These are phyloP conservation scores for Balearica regulorum DNA, from an alignment of 2,797 vertebrate species.

Conservation along the genomic window DNA sequence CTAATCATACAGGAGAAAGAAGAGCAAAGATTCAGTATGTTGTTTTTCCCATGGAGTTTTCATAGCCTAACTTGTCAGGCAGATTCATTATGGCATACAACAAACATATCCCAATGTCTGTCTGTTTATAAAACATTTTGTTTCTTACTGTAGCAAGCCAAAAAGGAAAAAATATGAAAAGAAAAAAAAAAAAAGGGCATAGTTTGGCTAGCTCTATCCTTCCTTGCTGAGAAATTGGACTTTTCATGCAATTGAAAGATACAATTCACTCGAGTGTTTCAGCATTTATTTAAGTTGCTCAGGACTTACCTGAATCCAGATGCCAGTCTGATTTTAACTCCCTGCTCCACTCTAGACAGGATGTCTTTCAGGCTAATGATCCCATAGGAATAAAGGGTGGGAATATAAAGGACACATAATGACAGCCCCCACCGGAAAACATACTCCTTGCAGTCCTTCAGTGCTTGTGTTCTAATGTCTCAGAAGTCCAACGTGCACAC, in stretches of 20 bases:
- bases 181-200: accelerated
- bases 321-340: neutral
- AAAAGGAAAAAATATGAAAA: neutral
- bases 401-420: neutral
- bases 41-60: neutral
- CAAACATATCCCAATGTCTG: neutral
- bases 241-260: neutral
- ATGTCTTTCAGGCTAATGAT: neutral
- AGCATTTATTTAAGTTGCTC: neutral
- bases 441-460: neutral
- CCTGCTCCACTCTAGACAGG: neutral
- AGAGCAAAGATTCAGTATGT: neutral
- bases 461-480: neutral
- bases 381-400: neutral
- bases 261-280: neutral
- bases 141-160: neutral
- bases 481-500: neutral
- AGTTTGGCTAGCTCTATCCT: neutral
- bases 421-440: neutral
- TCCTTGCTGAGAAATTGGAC: neutral
- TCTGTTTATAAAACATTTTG: neutral
- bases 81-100: neutral
- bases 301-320: neutral
- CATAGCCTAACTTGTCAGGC: neutral
- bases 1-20: neutral